Conservation (phyloP, 2,888 invertebrate genomes). For the Prenolepis imparis region DNA sequence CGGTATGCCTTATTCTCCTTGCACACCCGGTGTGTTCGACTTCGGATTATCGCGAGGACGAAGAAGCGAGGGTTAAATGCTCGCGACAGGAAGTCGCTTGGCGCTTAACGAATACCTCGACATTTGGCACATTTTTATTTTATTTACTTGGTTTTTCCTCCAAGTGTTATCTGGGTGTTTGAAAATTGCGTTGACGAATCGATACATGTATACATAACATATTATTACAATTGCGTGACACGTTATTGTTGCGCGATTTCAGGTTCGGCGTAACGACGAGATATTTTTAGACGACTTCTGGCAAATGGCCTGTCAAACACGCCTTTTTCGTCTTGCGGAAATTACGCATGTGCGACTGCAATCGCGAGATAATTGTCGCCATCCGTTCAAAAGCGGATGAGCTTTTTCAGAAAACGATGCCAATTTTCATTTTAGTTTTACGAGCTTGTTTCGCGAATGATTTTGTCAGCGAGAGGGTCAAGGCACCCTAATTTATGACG, state of each 20-base stretch:
- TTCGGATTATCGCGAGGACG: slow-evolving; percentile 42
- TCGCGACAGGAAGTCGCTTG: neutral
- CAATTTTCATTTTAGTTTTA: neutral
- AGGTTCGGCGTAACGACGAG: slow-evolving; percentile 61
- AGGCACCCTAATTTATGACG: neutral
- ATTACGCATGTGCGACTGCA: slow-evolving; percentile 35
- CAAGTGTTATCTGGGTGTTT: neutral
- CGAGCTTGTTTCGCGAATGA: neutral
- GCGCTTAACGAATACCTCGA: neutral
- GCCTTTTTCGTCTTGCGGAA: slow-evolving; percentile 37
- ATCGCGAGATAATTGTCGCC: slow-evolving; percentile 17
- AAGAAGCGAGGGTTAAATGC: slow-evolving; percentile 1
- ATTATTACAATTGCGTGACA: slow-evolving; percentile 47
- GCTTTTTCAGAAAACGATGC: neutral
- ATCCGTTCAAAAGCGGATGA: neutral
- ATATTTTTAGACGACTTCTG: slow-evolving; percentile 74
- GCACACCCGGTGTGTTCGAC: slow-evolving; percentile 49
- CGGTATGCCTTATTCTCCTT: slow-evolving; percentile 13
- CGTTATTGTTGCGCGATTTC: slow-evolving; percentile 42
- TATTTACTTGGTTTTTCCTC: neutral
- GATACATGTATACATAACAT: neutral
- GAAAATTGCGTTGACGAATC: neutral
- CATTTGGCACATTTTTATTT: neutral
- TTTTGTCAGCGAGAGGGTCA: neutral
- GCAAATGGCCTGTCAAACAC: slow-evolving; percentile 60